Evolutionary conservation across 2,888 invertebrate genomes (phyloP).

Genomic region (Mellilla xanthometata): DNA sequence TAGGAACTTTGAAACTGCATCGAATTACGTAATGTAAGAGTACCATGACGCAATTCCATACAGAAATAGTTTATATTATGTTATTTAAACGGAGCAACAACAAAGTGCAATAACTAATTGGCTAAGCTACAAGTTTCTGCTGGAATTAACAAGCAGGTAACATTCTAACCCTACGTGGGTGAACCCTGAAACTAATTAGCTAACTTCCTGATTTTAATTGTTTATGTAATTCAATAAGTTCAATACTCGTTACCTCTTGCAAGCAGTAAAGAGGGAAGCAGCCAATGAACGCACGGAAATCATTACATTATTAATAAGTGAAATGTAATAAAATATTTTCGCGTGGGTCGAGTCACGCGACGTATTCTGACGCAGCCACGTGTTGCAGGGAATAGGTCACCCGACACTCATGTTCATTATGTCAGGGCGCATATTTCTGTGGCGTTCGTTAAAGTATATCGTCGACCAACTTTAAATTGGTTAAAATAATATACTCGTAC

Average conservation of each 20-base stretch:
- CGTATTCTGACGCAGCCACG: conserved; percentile 8
- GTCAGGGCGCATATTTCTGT: conserved; percentile 24
- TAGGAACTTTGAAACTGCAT: no score
- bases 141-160: no score
- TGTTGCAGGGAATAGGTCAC: conserved; percentile 8
- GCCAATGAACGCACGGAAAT: neutral
- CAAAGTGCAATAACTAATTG: no score
- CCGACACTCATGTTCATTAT: conserved; percentile 22
- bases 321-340: neutral
- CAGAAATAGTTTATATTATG: no score
- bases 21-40: no score
- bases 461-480: conserved; percentile 1
- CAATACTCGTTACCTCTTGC: neutral
- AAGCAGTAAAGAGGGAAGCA: neutral
- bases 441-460: conserved; percentile 25
- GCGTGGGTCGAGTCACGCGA: conserved; percentile 35
- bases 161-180: no score
- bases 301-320: neutral
- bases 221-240: conserved; percentile 4
- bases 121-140: no score
- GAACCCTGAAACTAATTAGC: no score
- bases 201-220: no score
- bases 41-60: no score
- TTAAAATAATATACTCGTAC: no score
- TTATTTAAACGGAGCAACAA: no score